Evolutionary conservation across 1,140 invertebrate species (phyloP).

Genomic region (Solen grandis): DNA sequence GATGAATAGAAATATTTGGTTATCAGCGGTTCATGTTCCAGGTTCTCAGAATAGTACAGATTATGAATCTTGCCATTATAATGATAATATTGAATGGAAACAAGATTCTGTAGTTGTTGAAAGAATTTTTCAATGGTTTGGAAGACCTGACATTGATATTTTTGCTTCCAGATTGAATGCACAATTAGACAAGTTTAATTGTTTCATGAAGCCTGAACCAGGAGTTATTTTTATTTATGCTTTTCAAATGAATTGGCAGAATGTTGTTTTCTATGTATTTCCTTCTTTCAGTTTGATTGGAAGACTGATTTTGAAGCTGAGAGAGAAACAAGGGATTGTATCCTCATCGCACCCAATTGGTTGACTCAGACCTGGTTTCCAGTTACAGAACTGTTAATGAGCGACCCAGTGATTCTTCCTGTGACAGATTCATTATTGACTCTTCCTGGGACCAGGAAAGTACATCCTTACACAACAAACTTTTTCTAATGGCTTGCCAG

Average conservation of each 20-base stretch:
- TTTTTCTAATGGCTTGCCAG: constrained; percentile 13
- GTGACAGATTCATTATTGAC: too few species aligned
- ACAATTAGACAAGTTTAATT: constrained; percentile 23
- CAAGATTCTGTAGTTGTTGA: background rate
- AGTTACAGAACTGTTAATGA: too few species aligned
- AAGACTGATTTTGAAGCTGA: constrained; percentile 18
- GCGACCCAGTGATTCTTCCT: too few species aligned
- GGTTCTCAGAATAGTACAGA: too few species aligned
- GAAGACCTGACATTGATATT: background rate
- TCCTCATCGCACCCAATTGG: background rate
- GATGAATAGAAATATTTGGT: background rate
- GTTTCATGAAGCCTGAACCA: constrained; percentile 33
- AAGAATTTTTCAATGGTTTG: background rate
- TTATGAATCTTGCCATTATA: too few species aligned
- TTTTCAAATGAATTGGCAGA: constrained; percentile 23
- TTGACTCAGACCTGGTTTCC: constrained; percentile 28
- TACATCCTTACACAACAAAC: too few species aligned
- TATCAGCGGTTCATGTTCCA: background rate
- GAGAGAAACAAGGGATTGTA: constrained; percentile 18
- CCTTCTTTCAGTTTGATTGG: constrained; percentile 35
- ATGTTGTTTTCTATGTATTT: constrained; percentile 13
- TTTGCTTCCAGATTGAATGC: constrained; percentile 40
- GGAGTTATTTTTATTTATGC: background rate
- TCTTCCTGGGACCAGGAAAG: too few species aligned
- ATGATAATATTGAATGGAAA: background rate